These are phyloP conservation scores for Rhodeus uyekii DNA, from an alignment of 2,797 vertebrate genomes.

Conservation along the genomic window DNA sequence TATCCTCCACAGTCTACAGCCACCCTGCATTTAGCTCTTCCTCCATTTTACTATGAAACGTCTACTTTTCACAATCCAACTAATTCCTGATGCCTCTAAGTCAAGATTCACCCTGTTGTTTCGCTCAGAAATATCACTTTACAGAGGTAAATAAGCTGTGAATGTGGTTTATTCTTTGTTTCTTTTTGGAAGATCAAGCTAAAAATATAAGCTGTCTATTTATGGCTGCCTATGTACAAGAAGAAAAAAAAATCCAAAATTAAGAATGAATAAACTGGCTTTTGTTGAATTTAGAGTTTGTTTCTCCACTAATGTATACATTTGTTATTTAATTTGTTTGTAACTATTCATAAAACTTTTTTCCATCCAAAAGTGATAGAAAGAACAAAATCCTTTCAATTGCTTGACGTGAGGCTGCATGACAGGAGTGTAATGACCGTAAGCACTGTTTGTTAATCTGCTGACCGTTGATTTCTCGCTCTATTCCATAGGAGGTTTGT, in stretches of 20 bases:
- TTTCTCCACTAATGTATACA: not conserved
- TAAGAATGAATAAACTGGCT: not conserved
- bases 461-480: not conserved
- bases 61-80: not conserved
- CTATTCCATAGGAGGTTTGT: constrained; percentile 75
- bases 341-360: not conserved
- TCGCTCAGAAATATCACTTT: not conserved
- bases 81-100: not conserved
- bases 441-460: not conserved
- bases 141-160: not conserved
- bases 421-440: not conserved
- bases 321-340: not conserved
- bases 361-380: not conserved
- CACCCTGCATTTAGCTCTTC: too few relatives aligned
- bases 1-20: too few relatives aligned
- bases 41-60: too few relatives aligned
- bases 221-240: too few relatives aligned
- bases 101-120: not conserved
- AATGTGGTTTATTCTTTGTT: not conserved
- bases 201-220: too few relatives aligned
- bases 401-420: too few relatives aligned
- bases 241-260: too few relatives aligned
- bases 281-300: not conserved
- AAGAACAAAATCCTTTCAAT: not conserved
- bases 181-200: too few relatives aligned